Percentiles rank a stretch among this genome's conserved stretches.
These are phyloP conservation scores for Parelbella ahira DNA, from an alignment of 2,888 invertebrate genomes.

Conservation along the genomic window DNA sequence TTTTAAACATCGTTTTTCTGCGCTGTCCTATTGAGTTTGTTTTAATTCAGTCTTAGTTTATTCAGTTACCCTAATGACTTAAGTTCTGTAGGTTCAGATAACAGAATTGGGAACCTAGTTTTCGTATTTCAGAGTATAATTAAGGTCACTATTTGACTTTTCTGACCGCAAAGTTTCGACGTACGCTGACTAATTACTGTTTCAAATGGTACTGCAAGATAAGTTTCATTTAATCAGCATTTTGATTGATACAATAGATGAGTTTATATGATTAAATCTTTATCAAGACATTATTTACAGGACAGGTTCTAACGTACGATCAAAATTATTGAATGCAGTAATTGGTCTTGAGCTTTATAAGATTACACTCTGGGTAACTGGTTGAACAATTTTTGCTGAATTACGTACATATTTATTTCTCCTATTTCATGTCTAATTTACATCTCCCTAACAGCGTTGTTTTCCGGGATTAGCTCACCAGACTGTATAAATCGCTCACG, in stretches of 20 bases:
- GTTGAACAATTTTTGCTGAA: too few relatives aligned
- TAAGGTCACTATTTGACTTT: slow-evolving; percentile 13
- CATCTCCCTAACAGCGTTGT: slow-evolving; percentile 11
- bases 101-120: slow-evolving; percentile 11
- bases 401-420: too few relatives aligned
- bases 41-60: not conserved
- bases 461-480: slow-evolving; percentile 38
- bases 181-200: slow-evolving; percentile 14
- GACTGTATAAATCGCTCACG: slow-evolving; percentile 39
- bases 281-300: too few relatives aligned
- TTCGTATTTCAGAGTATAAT: slow-evolving; percentile 4
- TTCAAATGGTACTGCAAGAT: slow-evolving; percentile 5
- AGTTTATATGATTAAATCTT: too few relatives aligned
- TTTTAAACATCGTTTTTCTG: too few relatives aligned
- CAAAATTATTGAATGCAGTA: too few relatives aligned
- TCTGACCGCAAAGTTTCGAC: slow-evolving; percentile 9
- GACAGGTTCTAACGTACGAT: too few relatives aligned
- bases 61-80: slow-evolving; percentile 16
- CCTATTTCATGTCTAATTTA: too few relatives aligned
- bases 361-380: too few relatives aligned
- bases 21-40: too few relatives aligned
- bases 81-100: slow-evolving; percentile 13
- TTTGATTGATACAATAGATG: too few relatives aligned
- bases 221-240: slow-evolving; percentile 1
- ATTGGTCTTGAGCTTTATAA: too few relatives aligned